Evolutionary conservation across 2,113 vertebrate genomes (phyloP), one percentile per base, ranked within the genome.

Genomic region (Zapus hudsonius): DNA sequence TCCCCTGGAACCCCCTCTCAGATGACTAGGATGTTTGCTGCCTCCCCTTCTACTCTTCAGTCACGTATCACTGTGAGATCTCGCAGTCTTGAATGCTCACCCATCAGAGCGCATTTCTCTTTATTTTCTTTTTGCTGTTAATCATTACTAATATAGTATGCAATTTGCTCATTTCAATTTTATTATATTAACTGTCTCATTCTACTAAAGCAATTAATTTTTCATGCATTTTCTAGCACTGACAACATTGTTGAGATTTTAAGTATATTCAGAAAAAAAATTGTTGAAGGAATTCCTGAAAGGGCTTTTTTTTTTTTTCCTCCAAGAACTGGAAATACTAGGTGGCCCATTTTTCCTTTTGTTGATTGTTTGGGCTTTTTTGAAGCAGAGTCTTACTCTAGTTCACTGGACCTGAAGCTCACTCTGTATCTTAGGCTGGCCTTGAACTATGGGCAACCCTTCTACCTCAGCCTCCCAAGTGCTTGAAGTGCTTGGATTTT

Each of bases 241-340:
- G 78, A 15, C 38, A n/a, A 57, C 19, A 84, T 7, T 74, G n/a
- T 20, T 13, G 6, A 42, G 27, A 78, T 23, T 42, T 72, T 73
- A 38, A 79, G 47, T 40, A 16, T 42, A 7, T 27, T 72, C 12
- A 64, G 5, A 87, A 44, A 92, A n/a, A 66, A 84, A 72, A 80
- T 11, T 96, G 23, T 59, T 86, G 42, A 88, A 81, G 61, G 38
- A 84, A 70, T 80, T 64, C 78, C 52, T 40, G 84, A 59, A 92
- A 84, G 61, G 52, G 33, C 23, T 92, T 92, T 90, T 33, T n/a
- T 80, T 92, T 88, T 57, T 92, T 90, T 33, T n/a, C 75, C 90
- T 88, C 47, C 36, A 90, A 25, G 74, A 87, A 84, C 75, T 80
- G 25, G 31, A 83, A 95, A 80, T 64, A 40, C 38, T 84, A 6